phyloP scores from a whole-genome alignment of 2,113 vertebrate species.

The Argyrosomus japonicus region DNA sequence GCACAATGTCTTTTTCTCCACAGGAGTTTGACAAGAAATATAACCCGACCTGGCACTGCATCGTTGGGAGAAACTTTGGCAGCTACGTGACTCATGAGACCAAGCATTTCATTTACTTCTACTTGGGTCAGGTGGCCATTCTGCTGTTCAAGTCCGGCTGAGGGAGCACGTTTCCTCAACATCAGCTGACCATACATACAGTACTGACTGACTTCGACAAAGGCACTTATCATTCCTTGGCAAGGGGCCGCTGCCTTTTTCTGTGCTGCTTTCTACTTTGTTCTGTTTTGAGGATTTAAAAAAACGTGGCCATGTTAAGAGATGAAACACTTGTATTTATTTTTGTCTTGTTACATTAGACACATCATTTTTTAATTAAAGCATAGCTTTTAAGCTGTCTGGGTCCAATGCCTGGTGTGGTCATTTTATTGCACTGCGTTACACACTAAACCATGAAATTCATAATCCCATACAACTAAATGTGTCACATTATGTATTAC shows the following conservation, averaged over 20 bases:
- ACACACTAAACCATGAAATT: not conserved
- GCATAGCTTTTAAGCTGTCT: slow-evolving; percentile 71
- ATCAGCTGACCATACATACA: slow-evolving; percentile 69
- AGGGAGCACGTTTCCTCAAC: slow-evolving; percentile 52
- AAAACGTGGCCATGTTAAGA: slow-evolving; percentile 76
- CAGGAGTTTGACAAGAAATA: slow-evolving; percentile 99
- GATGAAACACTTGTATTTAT: slow-evolving; percentile 84
- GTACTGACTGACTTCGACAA: slow-evolving; percentile 81
- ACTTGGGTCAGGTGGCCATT: slow-evolving; percentile 98
- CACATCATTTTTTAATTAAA: slow-evolving; percentile 83
- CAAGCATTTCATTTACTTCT: slow-evolving; percentile 99
- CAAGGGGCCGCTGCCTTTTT: slow-evolving; percentile 87
- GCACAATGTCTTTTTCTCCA: slow-evolving; percentile 25
- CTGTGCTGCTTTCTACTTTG: slow-evolving; percentile 86
- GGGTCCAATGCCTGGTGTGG: slow-evolving; percentile 46
- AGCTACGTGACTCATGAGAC: slow-evolving; percentile 99
- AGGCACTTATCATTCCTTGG: slow-evolving; percentile 85
- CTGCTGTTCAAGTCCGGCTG: slow-evolving; percentile 98
- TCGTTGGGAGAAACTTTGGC: slow-evolving; percentile 98
- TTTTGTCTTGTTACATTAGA: slow-evolving; percentile 84
- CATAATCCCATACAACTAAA: not conserved
- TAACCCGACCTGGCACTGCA: slow-evolving; percentile 99
- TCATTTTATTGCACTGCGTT: slow-evolving; percentile 40
- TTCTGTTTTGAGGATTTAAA: slow-evolving; percentile 73
- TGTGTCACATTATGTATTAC: not conserved